A percentile compares a stretch with the other conserved stretches of the same genome.
Evolutionary conservation across 2,888 invertebrate genomes (phyloP).

Genomic region (Ichneumoninae sp.): DNA sequence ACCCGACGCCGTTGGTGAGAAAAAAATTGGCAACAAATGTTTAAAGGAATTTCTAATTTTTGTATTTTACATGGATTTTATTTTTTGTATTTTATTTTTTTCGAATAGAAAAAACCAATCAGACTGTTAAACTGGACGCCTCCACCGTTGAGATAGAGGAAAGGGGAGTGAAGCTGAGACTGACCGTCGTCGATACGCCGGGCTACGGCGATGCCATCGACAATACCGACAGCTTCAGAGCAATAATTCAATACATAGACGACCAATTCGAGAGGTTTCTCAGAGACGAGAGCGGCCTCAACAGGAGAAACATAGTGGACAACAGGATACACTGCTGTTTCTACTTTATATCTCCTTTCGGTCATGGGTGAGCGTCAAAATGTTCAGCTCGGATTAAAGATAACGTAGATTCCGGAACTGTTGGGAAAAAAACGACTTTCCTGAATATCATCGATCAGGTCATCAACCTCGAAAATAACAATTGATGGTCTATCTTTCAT

Average conservation of each 20-base stretch:
- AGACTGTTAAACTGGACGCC: slow-evolving; percentile 97
- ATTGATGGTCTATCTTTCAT: too few relatives aligned
- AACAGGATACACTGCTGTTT: slow-evolving; percentile 99
- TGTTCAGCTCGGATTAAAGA: too few relatives aligned
- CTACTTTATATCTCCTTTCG: slow-evolving; percentile 98
- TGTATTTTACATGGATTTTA: neutral
- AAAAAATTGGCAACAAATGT: slow-evolving; percentile 50
- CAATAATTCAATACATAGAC: slow-evolving; percentile 98
- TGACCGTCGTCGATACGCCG: slow-evolving; percentile 98
- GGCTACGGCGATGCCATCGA: slow-evolving; percentile 98
- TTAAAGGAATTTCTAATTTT: neutral
- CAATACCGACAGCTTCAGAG: slow-evolving; percentile 96
- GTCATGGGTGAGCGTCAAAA: slow-evolving; percentile 91
- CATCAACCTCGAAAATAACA: too few relatives aligned
- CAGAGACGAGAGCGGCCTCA: slow-evolving; percentile 97
- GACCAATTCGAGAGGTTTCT: slow-evolving; percentile 97
- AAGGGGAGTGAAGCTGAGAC: slow-evolving; percentile 95
- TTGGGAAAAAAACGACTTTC: too few relatives aligned
- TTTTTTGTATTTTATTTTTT: slow-evolving; percentile 32
- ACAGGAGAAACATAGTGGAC: slow-evolving; percentile 97
- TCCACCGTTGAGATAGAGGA: slow-evolving; percentile 99
- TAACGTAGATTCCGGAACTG: too few relatives aligned
- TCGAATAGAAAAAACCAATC: slow-evolving; percentile 92
- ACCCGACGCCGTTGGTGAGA: slow-evolving; percentile 93
- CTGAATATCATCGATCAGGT: too few relatives aligned